Evolutionary conservation across 2,113 vertebrate species (phyloP).

Genomic region (Australoheros scitulus): DNA sequence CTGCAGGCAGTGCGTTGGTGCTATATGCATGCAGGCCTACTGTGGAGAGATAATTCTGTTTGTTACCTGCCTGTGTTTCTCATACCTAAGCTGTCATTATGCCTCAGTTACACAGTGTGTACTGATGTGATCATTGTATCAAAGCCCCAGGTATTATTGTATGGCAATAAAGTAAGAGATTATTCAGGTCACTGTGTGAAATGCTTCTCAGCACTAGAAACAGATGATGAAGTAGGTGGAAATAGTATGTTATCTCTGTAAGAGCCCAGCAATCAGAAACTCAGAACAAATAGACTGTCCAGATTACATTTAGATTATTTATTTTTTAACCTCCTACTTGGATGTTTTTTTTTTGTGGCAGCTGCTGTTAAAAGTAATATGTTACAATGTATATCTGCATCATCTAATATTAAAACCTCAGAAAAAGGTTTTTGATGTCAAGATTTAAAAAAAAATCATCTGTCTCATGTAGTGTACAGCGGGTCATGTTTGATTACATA

Average conservation of each 20-base stretch:
- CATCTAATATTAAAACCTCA: background rate
- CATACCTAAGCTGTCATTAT: slow-evolving; percentile 44
- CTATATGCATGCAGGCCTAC: background rate
- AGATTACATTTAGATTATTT: background rate
- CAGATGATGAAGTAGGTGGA: slow-evolving; percentile 26
- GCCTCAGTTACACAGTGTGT: slow-evolving; percentile 43
- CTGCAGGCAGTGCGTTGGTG: slow-evolving; percentile 24
- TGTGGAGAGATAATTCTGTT: slow-evolving; percentile 53
- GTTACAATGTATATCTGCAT: background rate
- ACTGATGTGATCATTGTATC: slow-evolving; percentile 41
- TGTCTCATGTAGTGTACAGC: background rate
- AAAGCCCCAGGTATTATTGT: slow-evolving; percentile 45
- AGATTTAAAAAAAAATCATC: background rate
- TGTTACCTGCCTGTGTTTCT: slow-evolving; percentile 52
- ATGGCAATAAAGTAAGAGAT: slow-evolving; percentile 39
- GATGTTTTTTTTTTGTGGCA: background rate
- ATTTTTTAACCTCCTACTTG: background rate
- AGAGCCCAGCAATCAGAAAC: slow-evolving; percentile 19
- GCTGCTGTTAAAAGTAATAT: background rate
- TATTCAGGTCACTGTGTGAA: slow-evolving; percentile 45
- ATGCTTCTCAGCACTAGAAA: slow-evolving; percentile 36
- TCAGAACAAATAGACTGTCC: background rate
- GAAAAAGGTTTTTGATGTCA: too few relatives aligned
- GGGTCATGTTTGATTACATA: background rate
- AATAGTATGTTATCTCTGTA: slow-evolving; percentile 26